Conservation (phyloP, 92 coral and sea anemone genomes). For the Epizoanthus illoricatus region DNA sequence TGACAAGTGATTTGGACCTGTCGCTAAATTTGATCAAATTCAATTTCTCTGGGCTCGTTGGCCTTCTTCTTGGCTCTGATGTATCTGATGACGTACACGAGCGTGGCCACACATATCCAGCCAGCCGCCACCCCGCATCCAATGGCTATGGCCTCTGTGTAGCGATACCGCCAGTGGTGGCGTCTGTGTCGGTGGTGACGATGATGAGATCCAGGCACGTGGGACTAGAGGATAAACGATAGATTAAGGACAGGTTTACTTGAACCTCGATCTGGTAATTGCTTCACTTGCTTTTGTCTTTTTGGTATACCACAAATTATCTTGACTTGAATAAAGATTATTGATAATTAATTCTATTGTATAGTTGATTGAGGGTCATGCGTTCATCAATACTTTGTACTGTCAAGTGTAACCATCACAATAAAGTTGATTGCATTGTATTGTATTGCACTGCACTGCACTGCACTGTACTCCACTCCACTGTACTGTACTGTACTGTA, state of each 20-base stretch:
- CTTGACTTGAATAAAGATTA: not conserved
- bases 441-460: not conserved
- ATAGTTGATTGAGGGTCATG: not conserved
- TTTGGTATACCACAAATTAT: not conserved
- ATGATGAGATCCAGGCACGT: slow-evolving; percentile 66
- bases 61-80: slow-evolving; percentile 70
- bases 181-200: slow-evolving; percentile 65
- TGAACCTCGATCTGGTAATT: not conserved
- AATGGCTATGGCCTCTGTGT: slow-evolving; percentile 77
- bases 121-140: slow-evolving; percentile 94
- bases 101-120: slow-evolving; percentile 88
- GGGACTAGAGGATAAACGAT: slow-evolving; percentile 43
- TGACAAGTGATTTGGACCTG: not conserved
- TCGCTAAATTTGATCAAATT: slow-evolving; percentile 28
- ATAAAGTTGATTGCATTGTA: not conserved
- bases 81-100: slow-evolving; percentile 85
- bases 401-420: not conserved
- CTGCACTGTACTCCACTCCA: not conserved
- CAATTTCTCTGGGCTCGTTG: slow-evolving; percentile 32
- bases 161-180: slow-evolving; percentile 79
- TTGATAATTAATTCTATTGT: not conserved
- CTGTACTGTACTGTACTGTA: not conserved
- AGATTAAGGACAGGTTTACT: not conserved
- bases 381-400: not conserved
- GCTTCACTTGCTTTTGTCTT: not conserved